Evolutionary conservation across 1,140 invertebrate genomes (phyloP).

Genomic region (Oedothorax gibbosus): DNA sequence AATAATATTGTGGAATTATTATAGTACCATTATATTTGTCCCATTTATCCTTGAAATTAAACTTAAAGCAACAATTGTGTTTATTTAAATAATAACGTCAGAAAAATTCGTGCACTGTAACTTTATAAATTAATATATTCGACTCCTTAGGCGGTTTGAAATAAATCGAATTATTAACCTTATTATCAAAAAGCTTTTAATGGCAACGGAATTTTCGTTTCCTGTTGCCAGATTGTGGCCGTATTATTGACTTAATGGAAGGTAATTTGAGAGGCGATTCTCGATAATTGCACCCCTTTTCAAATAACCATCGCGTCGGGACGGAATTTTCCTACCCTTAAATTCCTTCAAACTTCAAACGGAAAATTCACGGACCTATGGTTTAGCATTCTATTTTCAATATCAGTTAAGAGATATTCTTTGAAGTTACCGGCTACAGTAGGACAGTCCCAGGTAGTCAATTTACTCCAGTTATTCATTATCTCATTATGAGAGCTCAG

Average conservation of each 20-base stretch:
- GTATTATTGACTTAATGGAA: constrained; percentile 46
- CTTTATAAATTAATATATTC: background rate
- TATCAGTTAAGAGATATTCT: background rate
- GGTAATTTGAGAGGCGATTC: constrained; percentile 51
- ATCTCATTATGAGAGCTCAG: constrained; percentile 6
- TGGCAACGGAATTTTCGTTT: constrained; percentile 22
- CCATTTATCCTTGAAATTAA: too few relatives aligned
- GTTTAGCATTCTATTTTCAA: constrained; percentile 1
- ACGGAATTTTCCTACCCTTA: constrained; percentile 18
- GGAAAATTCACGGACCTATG: constrained; percentile 22
- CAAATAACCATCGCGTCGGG: constrained; percentile 39
- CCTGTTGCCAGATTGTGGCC: constrained; percentile 39
- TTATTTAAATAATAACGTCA: too few relatives aligned
- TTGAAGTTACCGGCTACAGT: background rate
- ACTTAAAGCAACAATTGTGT: too few relatives aligned
- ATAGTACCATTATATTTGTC: too few relatives aligned
- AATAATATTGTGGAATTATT: too few relatives aligned
- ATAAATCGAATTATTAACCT: constrained; percentile 6
- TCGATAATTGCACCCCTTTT: constrained; percentile 42
- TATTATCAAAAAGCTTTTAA: constrained; percentile 16
- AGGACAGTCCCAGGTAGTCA: background rate
- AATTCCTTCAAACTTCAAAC: constrained; percentile 17
- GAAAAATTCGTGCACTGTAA: too few relatives aligned
- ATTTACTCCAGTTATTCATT: constrained; percentile 42
- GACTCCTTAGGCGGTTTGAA: background rate